Base-by-base conservation (phyloP, 2,797 vertebrate species). In the Coreius guichenoti region DNA sequence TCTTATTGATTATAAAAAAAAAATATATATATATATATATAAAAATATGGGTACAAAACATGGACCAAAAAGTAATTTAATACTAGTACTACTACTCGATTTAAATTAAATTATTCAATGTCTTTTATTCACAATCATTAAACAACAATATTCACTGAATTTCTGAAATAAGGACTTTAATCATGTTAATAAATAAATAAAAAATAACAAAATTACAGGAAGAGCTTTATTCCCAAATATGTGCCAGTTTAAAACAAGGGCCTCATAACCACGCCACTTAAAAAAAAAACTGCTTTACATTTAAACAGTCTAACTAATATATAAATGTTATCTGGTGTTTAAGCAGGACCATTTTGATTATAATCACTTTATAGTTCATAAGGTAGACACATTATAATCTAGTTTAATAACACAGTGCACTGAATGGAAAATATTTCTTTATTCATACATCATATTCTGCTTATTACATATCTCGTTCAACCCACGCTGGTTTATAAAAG, bases 401-500 rank as follows among this genome's bases (percentile, higher is more conserved):
- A 5, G 33, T 76, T 83, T 16, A 49, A 67, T 33, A 68, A 67
- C 39, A 29, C 17, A 16, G 4, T 54, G 47, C 45, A 78, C 23
- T 21, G 61, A 73, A 51, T 61, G 23, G 68, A 84, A 75, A 73
- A 47, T 76, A 73, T 68, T 49, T 17, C n/a, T 29, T 49, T 69
- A 49, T 75, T 82, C 26, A n/a, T 58, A 58, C 31, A 26, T 68
- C 58, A 58, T 85, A 33, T 77, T 82, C 56, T 56, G 45, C 11
- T 47, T 54, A 39, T 47, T 75, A 84, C 31, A 82, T 74, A 11
- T 75, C 5, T 67, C 63, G 14, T 56, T 33, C 31, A 82, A 63
- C 80, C 36, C 74, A 74, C 43, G 49, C 16, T 49, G 23, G 56
- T 79, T 43, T 70, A 61, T 87, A 81, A 87, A 89, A 83, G 21